A percentile compares a stretch with the other conserved stretches of the same genome.
These are phyloP conservation scores for Theodoxus fluviatilis DNA, from an alignment of 2,888 invertebrate genomes.

Conservation along the genomic window DNA sequence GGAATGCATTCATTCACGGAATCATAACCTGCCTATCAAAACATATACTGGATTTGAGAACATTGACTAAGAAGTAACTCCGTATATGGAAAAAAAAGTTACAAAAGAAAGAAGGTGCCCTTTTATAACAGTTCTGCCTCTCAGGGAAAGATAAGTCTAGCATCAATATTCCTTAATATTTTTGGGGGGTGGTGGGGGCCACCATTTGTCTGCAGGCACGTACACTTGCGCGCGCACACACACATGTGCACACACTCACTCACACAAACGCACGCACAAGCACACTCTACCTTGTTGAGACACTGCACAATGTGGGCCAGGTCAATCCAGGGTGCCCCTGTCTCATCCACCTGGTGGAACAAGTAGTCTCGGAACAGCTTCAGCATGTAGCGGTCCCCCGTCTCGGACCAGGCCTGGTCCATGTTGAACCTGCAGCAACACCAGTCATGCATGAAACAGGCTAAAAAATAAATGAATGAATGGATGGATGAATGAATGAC, in stretches of 20 bases:
- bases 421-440: conserved; percentile 77
- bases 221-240: no score
- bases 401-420: conserved; percentile 96
- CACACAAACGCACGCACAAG: no score
- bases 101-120: neutral
- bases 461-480: no score
- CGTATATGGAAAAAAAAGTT: neutral
- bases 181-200: no score
- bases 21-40: neutral
- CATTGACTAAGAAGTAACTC: neutral
- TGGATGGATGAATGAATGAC: no score
- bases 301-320: conserved; percentile 92
- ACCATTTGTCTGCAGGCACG: no score
- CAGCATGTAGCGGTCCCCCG: conserved; percentile 96
- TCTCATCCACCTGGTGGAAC: conserved; percentile 88
- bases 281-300: conserved; percentile 78
- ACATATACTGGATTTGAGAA: no score
- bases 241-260: no score
- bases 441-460: neutral
- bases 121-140: no score
- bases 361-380: conserved; percentile 97
- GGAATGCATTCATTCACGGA: neutral
- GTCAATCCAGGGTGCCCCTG: conserved; percentile 96
- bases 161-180: no score
- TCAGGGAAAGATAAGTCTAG: no score